phyloP scores from a whole-genome alignment of 2,888 invertebrate species.

The Tenodera sinensis region DNA sequence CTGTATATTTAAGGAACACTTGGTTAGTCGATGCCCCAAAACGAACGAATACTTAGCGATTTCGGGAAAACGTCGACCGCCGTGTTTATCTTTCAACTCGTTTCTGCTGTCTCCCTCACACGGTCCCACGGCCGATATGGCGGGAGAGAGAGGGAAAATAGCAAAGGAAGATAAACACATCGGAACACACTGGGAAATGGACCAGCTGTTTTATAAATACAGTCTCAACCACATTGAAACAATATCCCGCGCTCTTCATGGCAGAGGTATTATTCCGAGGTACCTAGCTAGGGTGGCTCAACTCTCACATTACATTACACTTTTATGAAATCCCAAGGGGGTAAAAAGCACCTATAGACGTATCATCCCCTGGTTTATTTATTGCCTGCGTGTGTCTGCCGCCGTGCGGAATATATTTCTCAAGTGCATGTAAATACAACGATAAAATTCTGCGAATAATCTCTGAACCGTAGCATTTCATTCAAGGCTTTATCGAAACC shows the following conservation, averaged over 20 bases:
- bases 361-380: neutral
- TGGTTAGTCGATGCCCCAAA: conserved; percentile 12
- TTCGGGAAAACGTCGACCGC: conserved; percentile 2
- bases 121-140: neutral
- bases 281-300: neutral
- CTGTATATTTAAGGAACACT: conserved; percentile 4
- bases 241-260: conserved; percentile 10
- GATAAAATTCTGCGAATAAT: neutral
- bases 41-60: conserved; percentile 4
- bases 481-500: neutral
- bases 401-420: neutral
- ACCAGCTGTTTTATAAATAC: conserved; percentile 28
- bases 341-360: neutral
- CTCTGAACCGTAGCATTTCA: neutral
- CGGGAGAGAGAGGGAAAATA: conserved; percentile 13
- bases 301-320: neutral
- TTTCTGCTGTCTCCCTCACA: neutral
- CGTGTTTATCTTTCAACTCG: conserved; percentile 6
- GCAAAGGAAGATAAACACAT: conserved; percentile 30
- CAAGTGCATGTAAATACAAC: neutral
- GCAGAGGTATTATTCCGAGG: neutral
- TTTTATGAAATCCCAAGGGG: neutral
- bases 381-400: neutral
- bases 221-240: conserved; percentile 23
- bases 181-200: conserved; percentile 25